These are phyloP conservation scores for Bufo gargarizans DNA, from an alignment of 2,113 vertebrate genomes.

Conservation along the genomic window DNA sequence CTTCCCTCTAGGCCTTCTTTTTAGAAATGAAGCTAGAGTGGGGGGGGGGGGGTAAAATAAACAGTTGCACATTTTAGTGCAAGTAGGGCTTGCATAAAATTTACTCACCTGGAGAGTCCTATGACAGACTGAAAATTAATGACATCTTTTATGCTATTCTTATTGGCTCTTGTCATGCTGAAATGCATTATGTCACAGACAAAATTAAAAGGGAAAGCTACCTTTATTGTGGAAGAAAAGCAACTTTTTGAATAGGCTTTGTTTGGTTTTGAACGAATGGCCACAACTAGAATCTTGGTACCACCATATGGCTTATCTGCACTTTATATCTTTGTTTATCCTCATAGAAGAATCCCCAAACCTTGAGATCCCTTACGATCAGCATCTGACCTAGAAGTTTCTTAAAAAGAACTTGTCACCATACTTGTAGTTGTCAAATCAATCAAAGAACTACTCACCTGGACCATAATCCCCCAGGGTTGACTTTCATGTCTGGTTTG, in stretches of 20 bases:
- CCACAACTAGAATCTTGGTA: neutral
- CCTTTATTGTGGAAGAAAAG: neutral
- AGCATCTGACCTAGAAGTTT: constrained; percentile 15
- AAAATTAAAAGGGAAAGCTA: neutral
- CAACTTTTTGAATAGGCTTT: neutral
- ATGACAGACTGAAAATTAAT: neutral
- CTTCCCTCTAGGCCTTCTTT: too few relatives aligned
- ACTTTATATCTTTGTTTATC: neutral
- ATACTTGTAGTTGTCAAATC: constrained; percentile 58
- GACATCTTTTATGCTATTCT: neutral
- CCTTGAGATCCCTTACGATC: neutral
- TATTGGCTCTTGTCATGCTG: neutral
- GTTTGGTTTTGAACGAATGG: neutral
- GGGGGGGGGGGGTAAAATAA: too few relatives aligned
- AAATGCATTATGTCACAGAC: neutral
- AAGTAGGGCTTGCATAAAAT: too few relatives aligned
- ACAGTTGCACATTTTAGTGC: too few relatives aligned
- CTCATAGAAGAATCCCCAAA: neutral
- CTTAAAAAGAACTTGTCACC: constrained; percentile 51
- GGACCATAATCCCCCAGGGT: constrained; percentile 48
- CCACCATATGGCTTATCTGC: neutral
- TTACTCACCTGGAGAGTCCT: too few relatives aligned
- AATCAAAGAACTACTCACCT: constrained; percentile 54
- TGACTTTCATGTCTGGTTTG: constrained; percentile 52
- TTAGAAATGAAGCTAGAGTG: too few relatives aligned